These are phyloP conservation scores for Falco naumanni DNA, from an alignment of 2,797 vertebrate genomes.

Conservation along the genomic window DNA sequence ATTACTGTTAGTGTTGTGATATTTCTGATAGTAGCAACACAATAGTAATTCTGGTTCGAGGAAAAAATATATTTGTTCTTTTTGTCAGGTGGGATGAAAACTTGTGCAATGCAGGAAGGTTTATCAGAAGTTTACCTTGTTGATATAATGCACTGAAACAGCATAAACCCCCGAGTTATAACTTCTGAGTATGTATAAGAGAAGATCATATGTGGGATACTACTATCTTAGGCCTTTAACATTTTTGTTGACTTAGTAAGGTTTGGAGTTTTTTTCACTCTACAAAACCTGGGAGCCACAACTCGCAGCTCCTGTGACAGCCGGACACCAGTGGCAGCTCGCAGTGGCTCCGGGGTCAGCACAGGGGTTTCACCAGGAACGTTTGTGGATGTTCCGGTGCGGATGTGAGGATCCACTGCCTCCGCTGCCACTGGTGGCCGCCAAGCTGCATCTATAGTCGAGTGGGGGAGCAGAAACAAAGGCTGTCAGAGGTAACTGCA, in stretches of 20 bases:
- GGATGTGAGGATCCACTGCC: neutral
- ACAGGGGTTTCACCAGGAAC: neutral
- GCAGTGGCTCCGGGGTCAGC: neutral
- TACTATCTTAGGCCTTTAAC: neutral
- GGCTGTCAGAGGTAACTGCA: neutral
- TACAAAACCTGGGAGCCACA: neutral
- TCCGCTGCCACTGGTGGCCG: neutral
- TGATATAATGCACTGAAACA: neutral
- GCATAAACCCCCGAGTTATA: neutral
- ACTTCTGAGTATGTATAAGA: neutral
- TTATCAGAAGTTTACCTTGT: neutral
- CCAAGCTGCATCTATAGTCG: fast-evolving
- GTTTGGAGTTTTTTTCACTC: neutral
- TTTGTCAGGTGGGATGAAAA: neutral
- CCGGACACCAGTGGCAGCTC: fast-evolving
- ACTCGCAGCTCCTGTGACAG: neutral
- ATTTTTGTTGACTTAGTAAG: neutral
- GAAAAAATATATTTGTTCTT: neutral
- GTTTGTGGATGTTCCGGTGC: neutral
- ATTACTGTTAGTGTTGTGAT: neutral
- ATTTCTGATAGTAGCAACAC: neutral
- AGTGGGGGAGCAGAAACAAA: too few species aligned
- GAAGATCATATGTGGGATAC: neutral
- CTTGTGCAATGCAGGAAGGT: neutral
- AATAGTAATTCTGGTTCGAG: neutral